Evolutionary conservation across 2,888 invertebrate genomes (phyloP).

Genomic region (Caenorhabditis sp.): DNA sequence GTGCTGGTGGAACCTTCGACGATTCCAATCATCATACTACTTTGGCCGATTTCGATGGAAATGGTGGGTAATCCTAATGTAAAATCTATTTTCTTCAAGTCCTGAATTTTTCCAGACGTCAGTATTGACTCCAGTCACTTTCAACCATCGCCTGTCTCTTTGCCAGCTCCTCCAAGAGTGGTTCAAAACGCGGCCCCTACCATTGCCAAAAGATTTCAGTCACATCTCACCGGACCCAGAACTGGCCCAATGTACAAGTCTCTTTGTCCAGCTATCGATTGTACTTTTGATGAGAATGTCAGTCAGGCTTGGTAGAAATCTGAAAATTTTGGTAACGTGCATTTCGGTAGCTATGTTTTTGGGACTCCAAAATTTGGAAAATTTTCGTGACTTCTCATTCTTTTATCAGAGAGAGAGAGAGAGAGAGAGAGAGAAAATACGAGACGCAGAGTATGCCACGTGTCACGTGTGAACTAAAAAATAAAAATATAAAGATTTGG

Average conservation of each 20-base stretch:
- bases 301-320: not conserved
- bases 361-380: no score
- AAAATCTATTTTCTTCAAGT: not conserved
- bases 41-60: constrained; percentile 35
- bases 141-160: constrained; percentile 11
- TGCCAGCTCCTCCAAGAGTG: constrained; percentile 15
- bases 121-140: constrained; percentile 26
- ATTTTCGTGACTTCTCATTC: no score
- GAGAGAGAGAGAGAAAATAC: no score
- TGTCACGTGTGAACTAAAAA: no score
- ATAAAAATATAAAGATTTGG: no score
- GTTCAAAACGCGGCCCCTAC: constrained; percentile 30
- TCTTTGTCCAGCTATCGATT: constrained; percentile 50
- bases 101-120: constrained; percentile 10
- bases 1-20: constrained; percentile 46
- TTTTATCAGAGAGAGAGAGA: no score
- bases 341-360: no score
- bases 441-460: no score
- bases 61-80: no score
- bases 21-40: not conserved
- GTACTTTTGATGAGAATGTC: constrained; percentile 49
- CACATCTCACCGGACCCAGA: constrained; percentile 33
- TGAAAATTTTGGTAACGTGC: not conserved
- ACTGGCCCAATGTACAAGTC: constrained; percentile 47
- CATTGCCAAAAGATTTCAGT: constrained; percentile 5